phyloP scores from a whole-genome alignment of 2,797 vertebrate species.

The Cuniculus paca region DNA sequence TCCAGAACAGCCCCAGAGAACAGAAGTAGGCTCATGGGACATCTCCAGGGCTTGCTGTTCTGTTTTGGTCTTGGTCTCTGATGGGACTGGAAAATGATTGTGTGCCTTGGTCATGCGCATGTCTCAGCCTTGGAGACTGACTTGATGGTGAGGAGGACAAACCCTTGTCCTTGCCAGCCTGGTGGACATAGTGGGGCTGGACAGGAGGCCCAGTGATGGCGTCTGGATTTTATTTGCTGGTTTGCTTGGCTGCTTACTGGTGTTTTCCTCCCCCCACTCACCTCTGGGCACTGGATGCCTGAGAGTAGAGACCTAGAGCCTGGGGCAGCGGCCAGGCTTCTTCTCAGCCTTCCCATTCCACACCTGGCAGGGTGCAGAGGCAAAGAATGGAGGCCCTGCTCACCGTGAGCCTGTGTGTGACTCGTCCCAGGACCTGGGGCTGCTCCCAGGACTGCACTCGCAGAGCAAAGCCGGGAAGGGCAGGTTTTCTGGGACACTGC shows the following conservation, averaged over 20 bases:
- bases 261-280: background rate
- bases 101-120: background rate
- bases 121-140: background rate
- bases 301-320: background rate
- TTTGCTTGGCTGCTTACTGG: background rate
- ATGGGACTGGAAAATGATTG: background rate
- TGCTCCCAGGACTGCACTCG: conserved; percentile 7
- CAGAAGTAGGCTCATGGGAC: background rate
- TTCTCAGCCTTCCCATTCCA: background rate
- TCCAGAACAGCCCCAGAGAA: background rate
- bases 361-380: background rate
- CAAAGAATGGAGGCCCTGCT: background rate
- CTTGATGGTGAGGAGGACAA: background rate
- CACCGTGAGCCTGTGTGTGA: background rate
- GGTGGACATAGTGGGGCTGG: background rate
- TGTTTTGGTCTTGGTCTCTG: background rate
- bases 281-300: background rate
- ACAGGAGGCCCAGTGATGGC: background rate
- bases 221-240: background rate
- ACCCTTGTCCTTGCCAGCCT: background rate
- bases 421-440: conserved; percentile 1
- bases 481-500: conserved; percentile 81
- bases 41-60: background rate
- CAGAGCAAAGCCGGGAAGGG: conserved; percentile 59
- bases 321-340: background rate